Evolutionary conservation across 2,113 vertebrate genomes (phyloP), one percentile per base, ranked within the genome.

Genomic region (Anser brachyrhynchus): DNA sequence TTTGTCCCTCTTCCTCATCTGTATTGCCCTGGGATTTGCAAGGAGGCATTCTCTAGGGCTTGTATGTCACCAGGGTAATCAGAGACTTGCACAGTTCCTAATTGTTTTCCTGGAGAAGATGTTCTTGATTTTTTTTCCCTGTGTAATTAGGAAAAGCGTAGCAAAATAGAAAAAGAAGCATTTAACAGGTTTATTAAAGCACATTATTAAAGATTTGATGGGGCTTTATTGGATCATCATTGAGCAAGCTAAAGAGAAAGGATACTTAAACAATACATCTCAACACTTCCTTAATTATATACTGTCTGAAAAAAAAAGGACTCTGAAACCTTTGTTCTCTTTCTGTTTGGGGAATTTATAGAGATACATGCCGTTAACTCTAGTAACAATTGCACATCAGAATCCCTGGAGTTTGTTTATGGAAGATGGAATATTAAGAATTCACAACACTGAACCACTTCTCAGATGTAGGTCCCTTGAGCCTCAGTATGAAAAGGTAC

Each of bases 161-260:
- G 79, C 61, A 93, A 96, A 96, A 95, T 92, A 92, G 96, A 97
- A 98, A 96, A 64, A 97, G 69, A 73, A 61, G 31, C 57, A 79
- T 97, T 80, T 96, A 94, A 95, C 87, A 84, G 89, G 54, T 84
- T 85, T 77, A 44, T 28, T 64, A 94, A 93, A 96, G 91, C 89
- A 94, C 84, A 85, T 93, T 97, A 67, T 65, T 81, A 71, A 93
- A 91, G 85, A 75, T 87, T 89, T 95, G 83, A 92, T 96, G 85
- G 49, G 82, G 8, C 86, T 96, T 96, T 89, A 85, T 91, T 96
- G 73, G 43, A 89, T 96, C 83, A 67, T 89, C 69, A 69, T 15
- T 76, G 83, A 91, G 41, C 39, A 91, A 97, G 65, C 61, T 75
- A 72, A 92, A 84, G 59, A 75, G 76, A 87, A 93, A 72, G 33